Evolutionary conservation across 1,140 invertebrate species (phyloP).

Genomic region (Danaus plexippus): DNA sequence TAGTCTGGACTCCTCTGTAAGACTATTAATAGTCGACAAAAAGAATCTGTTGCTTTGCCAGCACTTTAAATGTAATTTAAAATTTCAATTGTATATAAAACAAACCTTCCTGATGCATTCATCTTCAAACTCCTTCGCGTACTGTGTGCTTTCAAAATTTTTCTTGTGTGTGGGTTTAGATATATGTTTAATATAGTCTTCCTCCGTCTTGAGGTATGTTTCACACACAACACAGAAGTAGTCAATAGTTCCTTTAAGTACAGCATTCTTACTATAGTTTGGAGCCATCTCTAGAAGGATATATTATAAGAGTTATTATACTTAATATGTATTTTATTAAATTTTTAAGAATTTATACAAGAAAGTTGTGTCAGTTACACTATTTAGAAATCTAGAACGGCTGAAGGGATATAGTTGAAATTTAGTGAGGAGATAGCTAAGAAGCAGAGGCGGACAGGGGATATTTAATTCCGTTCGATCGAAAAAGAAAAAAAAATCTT

Average conservation of each 20-base stretch:
- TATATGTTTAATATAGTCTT: conserved; percentile 11
- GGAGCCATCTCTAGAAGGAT: conserved; percentile 17
- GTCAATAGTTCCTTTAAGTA: conserved; percentile 14
- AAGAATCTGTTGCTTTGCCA: no score
- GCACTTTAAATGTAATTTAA: no score
- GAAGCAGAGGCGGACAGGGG: no score
- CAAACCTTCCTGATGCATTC: conserved; percentile 14
- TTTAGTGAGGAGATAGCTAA: no score
- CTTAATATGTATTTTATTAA: not conserved
- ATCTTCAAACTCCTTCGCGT: conserved; percentile 14
- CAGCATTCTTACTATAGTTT: conserved; percentile 18
- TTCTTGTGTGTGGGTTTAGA: conserved; percentile 6
- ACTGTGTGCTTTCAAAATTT: conserved; percentile 6
- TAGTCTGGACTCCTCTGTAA: no score
- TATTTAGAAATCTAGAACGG: no score
- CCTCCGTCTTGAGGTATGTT: conserved; percentile 9
- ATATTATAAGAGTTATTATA: not conserved
- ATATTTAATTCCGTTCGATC: no score
- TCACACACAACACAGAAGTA: conserved; percentile 25
- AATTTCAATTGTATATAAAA: not conserved
- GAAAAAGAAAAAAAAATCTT: no score
- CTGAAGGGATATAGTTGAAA: no score
- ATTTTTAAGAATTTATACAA: no score
- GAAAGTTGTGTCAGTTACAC: no score
- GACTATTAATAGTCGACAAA: no score